Percentiles rank a stretch among this genome's conserved stretches.
Conservation (phyloP, 2,888 invertebrate genomes). For the Urechis unicinctus region DNA sequence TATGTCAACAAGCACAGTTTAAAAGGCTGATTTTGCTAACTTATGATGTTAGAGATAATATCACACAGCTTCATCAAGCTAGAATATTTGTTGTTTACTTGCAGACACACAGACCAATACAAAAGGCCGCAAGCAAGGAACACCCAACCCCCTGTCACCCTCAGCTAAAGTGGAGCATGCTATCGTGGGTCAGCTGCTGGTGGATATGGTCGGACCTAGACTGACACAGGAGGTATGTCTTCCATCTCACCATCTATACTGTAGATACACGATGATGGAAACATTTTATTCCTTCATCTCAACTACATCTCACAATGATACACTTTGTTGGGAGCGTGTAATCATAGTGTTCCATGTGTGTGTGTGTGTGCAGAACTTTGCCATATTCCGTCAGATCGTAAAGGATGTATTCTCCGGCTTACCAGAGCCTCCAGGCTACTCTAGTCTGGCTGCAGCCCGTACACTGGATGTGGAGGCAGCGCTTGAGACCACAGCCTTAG, state of each 20-base stretch:
- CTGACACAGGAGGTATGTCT: conserved; percentile 33
- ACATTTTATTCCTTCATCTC: neutral
- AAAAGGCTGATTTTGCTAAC: no score
- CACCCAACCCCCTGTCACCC: conserved; percentile 41
- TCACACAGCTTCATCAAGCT: no score
- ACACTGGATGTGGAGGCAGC: conserved; percentile 35
- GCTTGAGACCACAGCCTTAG: conserved; percentile 32
- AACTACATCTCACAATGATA: neutral
- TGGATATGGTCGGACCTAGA: conserved; percentile 44
- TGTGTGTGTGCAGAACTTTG: conserved; percentile 36
- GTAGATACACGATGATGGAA: neutral
- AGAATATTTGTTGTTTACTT: no score
- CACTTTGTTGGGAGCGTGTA: neutral
- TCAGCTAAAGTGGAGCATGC: conserved; percentile 46
- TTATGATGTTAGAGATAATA: no score
- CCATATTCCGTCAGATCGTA: conserved; percentile 39
- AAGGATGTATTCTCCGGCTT: conserved; percentile 43
- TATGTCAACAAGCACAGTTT: no score
- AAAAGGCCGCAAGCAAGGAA: conserved; percentile 30
- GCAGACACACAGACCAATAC: neutral
- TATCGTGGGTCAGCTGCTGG: conserved; percentile 41
- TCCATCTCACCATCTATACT: no score
- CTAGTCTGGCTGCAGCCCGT: conserved; percentile 27
- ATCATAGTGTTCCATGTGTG: neutral
- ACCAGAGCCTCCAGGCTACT: conserved; percentile 24